Base-by-base conservation (phyloP, 2,113 vertebrate species). In the Syngnathus scovelli region DNA sequence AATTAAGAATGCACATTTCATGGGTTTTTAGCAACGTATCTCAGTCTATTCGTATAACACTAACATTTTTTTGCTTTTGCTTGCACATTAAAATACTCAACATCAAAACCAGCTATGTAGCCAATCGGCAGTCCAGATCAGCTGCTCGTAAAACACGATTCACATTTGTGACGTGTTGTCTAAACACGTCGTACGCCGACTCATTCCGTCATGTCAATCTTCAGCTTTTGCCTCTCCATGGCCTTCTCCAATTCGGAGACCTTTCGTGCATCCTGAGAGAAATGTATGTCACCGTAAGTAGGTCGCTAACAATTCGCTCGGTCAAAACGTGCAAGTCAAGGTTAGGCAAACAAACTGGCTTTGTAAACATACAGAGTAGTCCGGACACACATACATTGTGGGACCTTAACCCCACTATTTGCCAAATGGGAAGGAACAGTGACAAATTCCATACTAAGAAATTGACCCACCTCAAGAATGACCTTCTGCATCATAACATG, bases 171-270 rank as follows among this genome's bases (percentile, higher is more conserved):
- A 12, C 27, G 27, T 33, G 13, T 58, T 58, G 27, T 33, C 55
- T 2, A 44, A 44, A 16, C 36, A 38, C 9, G 49, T 38, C 9
- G 49, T 38, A 18, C 56, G 18, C 13, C 62, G 16, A 78, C 61
- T 51, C 72, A 48, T 5, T 74, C 51, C 7, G 3, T n/a, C 38
- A 79, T 66, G 61, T 89, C 90, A 37, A 90, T 87, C 71, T 91
- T 95, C 86, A 84, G 88, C 81, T 94, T 94, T 67, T 93, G 92
- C 69, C 85, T 94, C 73, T 91, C 81, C 93, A 93, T 93, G 61
- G 83, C 92, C 0, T 72, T 84, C 36, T 94, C 89, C 64, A 94
- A 83, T 72, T 94, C 93, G 0, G 93, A 81, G 18, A 78, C 66
- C 70, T 78, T 90, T 46, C 18, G 70, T 6, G 75, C 78, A 52